Evolutionary conservation across 2,113 vertebrate genomes (phyloP).

Genomic region (Oplegnathus fasciatus): DNA sequence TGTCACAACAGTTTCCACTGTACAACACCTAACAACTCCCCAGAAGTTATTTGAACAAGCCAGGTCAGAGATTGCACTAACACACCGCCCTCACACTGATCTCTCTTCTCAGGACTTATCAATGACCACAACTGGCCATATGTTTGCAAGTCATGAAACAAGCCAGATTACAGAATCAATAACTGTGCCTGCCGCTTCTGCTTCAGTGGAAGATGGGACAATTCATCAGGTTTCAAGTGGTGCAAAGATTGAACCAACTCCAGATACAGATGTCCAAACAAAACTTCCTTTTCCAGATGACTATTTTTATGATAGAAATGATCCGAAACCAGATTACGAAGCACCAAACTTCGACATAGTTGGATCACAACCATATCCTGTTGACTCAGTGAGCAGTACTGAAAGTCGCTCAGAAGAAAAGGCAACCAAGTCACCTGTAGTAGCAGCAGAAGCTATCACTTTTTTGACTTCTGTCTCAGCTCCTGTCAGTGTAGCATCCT

Average conservation of each 20-base stretch:
- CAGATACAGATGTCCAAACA: not conserved
- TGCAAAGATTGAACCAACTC: not conserved
- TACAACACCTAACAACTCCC: constrained; percentile 24
- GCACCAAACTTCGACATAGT: constrained; percentile 7
- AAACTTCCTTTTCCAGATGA: not conserved
- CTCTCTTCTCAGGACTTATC: constrained; percentile 35
- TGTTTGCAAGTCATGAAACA: constrained; percentile 34
- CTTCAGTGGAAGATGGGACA: constrained; percentile 20
- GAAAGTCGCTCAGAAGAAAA: constrained; percentile 35
- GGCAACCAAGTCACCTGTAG: not conserved
- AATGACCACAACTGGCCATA: constrained; percentile 33
- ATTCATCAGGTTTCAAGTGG: constrained; percentile 25
- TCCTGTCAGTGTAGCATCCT: constrained; percentile 8
- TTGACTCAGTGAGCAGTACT: constrained; percentile 9
- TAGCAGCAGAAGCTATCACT: constrained; percentile 25
- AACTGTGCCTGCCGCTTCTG: not conserved
- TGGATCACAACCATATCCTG: constrained; percentile 40
- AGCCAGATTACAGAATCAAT: constrained; percentile 26
- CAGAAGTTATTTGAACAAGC: constrained; percentile 58
- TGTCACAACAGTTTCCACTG: constrained; percentile 43
- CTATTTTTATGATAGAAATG: not conserved
- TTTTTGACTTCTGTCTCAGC: constrained; percentile 11
- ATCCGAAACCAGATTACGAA: constrained; percentile 54
- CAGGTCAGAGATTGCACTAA: constrained; percentile 53
- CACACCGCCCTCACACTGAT: constrained; percentile 46